Base-by-base conservation (phyloP, 2,113 vertebrate species). In the Azemiops feae region DNA sequence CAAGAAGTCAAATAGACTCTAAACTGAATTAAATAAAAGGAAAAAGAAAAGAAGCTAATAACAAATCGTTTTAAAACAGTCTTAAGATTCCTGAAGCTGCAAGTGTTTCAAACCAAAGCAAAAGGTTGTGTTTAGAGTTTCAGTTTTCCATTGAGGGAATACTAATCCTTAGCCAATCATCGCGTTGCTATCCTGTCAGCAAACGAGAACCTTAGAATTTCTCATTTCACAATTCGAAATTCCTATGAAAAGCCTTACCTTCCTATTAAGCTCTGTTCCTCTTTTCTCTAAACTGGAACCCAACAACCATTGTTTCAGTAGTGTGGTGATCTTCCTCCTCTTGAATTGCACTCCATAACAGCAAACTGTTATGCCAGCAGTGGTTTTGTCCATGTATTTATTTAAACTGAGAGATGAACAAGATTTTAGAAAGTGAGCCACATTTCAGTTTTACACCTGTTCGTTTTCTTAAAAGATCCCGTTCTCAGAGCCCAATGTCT, bases 31-130 rank as follows among this genome's bases (percentile, higher is more conserved):
- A 74, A 74, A n/a, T 54, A 90, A 23, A 93, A 91, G 91, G 18
- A 92, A 94, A 6, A 74, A 87, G 22, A 7, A 22, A 34, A 86
- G 92, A 94, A 25, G 85, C 16, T 93, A 81, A 22, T 12, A 43
- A 55, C 20, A 25, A 55, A 93, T 4, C 23, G 87, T 74, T 93
- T 93, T 92, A 81, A 91, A 91, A 45, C 90, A 69, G 91, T 39
- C 22, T 39, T 39, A 88, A 88, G 92, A 52, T 94, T 88, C 89
- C 74, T 43, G 74, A 81, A 81, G 34, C 34, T 81, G 91, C n/a
- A 81, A 18, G 89, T 8, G 81, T 90, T 94, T n/a, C 89, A 95
- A 93, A 95, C 47, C 94, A 69, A 93, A 93, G 89, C 55, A 94
- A 92, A 88, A 94, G 58, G 93, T 89, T 86, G 88, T 22, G 0